These are phyloP conservation scores for Epirrita christyi DNA, from an alignment of 2,888 invertebrate species.

Conservation along the genomic window DNA sequence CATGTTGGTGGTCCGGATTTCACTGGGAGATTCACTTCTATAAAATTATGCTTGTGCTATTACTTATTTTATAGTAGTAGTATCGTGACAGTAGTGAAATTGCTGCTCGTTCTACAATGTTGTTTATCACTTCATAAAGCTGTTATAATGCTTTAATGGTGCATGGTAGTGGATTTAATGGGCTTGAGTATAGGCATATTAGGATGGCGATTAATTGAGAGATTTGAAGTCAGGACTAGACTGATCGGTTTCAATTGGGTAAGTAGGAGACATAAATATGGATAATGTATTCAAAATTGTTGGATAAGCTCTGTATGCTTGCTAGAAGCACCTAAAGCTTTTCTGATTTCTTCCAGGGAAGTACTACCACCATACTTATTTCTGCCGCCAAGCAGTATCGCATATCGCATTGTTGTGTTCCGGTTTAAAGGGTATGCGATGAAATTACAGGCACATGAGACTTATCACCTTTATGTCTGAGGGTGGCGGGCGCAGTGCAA, in stretches of 20 bases:
- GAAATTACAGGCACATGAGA: too few species aligned
- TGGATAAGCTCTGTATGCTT: too few species aligned
- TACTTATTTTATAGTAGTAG: conserved; percentile 12
- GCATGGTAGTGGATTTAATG: conserved; percentile 19
- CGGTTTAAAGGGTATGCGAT: too few species aligned
- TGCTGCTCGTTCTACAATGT: conserved; percentile 34
- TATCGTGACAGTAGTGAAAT: conserved; percentile 41
- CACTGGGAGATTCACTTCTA: conserved; percentile 16
- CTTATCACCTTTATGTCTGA: too few species aligned
- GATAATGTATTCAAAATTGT: too few species aligned
- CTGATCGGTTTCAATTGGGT: not conserved
- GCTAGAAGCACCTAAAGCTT: too few species aligned
- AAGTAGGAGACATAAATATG: not conserved
- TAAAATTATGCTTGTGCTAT: not conserved
- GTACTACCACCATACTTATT: too few species aligned
- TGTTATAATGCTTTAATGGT: conserved; percentile 20
- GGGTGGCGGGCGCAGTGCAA: too few species aligned
- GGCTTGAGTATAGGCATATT: not conserved
- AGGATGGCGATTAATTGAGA: conserved; percentile 10
- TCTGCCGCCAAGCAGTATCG: too few species aligned
- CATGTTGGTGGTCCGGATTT: too few species aligned
- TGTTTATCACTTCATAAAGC: conserved; percentile 31
- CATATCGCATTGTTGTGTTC: too few species aligned
- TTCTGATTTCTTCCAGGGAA: too few species aligned
- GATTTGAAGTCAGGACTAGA: not conserved